A percentile compares a stretch with the other conserved stretches of the same genome.
Evolutionary conservation across 2,888 invertebrate species (phyloP).

Genomic region (Dexiosoma caninum): DNA sequence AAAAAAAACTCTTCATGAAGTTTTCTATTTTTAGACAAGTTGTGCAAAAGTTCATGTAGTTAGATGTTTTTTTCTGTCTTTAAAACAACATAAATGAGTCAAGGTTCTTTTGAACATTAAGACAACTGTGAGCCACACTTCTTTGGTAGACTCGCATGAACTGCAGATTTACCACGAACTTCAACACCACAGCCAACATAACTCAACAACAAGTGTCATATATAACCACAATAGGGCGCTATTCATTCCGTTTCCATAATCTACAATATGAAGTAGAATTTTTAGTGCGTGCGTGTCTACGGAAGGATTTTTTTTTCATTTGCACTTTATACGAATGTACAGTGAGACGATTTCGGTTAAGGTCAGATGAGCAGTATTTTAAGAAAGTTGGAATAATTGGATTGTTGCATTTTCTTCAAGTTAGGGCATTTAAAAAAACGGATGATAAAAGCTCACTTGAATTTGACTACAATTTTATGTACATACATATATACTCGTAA

Average conservation of each 20-base stretch:
- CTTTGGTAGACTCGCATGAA: conserved; percentile 16
- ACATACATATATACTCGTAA: too few species aligned
- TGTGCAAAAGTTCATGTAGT: neutral
- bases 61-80: neutral
- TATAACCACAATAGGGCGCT: conserved; percentile 18
- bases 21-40: conserved; percentile 41
- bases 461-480: too few species aligned
- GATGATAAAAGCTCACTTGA: too few species aligned
- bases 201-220: conserved; percentile 53
- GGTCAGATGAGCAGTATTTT: neutral
- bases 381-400: too few species aligned
- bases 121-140: conserved; percentile 28
- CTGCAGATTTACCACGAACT: conserved; percentile 24
- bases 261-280: conserved; percentile 6
- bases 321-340: neutral
- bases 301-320: neutral
- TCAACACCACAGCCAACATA: conserved; percentile 43
- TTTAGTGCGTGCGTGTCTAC: conserved; percentile 47
- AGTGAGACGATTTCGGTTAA: neutral
- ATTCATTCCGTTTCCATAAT: conserved; percentile 26
- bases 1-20: neutral
- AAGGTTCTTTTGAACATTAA: conserved; percentile 35
- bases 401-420: too few species aligned
- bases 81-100: conserved; percentile 48
- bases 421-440: too few species aligned